Evolutionary conservation across 2,797 vertebrate genomes (phyloP).

Genomic region (Chiroxiphia lanceolata): DNA sequence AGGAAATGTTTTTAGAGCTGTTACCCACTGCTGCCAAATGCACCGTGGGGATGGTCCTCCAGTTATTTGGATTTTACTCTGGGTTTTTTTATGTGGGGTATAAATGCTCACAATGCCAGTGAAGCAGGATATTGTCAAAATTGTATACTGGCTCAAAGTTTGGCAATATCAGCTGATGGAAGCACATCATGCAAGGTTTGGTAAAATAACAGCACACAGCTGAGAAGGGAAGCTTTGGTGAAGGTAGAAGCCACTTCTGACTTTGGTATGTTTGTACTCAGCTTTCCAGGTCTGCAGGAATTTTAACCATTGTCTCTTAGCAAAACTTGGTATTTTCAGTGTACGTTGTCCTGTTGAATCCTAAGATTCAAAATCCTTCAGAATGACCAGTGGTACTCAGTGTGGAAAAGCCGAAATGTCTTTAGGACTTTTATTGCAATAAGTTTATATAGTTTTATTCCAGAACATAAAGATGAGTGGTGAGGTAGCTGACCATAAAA

Average conservation of each 20-base stretch:
- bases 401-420: not conserved
- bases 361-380: not conserved
- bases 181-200: not conserved
- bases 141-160: not conserved
- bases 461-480: not conserved
- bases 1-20: not conserved
- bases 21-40: not conserved
- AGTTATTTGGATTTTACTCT: not conserved
- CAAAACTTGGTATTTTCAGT: not conserved
- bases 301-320: not conserved
- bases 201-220: not conserved
- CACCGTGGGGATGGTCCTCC: rapidly evolving
- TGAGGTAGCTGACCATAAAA: not conserved
- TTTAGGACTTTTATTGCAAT: not conserved
- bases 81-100: not conserved
- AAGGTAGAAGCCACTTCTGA: not conserved
- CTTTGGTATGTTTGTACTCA: not conserved
- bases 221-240: not conserved
- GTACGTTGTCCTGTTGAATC: not conserved
- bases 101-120: not conserved
- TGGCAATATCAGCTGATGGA: not conserved
- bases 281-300: not conserved
- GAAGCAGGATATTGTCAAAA: not conserved
- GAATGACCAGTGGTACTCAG: not conserved
- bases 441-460: not conserved